Evolutionary conservation across 2,113 vertebrate species (phyloP), one percentile per base, ranked within the genome.

Genomic region (Eleginops maclovinus): DNA sequence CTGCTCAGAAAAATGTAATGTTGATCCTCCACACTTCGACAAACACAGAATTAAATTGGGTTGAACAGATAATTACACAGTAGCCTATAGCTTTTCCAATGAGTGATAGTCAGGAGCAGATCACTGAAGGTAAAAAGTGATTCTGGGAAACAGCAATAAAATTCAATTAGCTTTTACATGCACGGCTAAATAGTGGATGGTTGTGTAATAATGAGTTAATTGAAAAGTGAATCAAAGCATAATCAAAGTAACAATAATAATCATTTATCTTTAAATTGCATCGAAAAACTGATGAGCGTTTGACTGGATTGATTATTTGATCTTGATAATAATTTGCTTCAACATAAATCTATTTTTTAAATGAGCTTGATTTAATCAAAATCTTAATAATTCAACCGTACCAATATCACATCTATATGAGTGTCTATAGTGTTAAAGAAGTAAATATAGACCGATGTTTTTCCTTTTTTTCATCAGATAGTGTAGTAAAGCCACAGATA

Each of bases 101-200:
- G 75, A 75, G 54, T 41, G 44, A 62, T 11, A 63, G 77, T 74
- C 59, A 1, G 10, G 9, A 78, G 44, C 74, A 43, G 65, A 54
- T 76, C 58, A 72, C 22, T 55, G 62, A 59, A 68, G 55, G 65
- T 59, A 47, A 53, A 53, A 51, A 53, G 61, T 76, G 72, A 73
- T 64, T 70, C 53, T 51, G 49, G 62, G 54, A 84, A 62, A 75
- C 69, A 70, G 31, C 31, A 53, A 46, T 71, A 58, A 51, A 44
- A 83, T 63, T 74, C 51, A 74, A 85, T 82, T 80, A 83, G 31
- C 49, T 80, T 7, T 63, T 60, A 54, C 46, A 55, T 47, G 80
- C 61, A 72, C 55, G 70, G 73, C 26, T 72, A 44, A 64, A 17
- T 50, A 13, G 19, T 41, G 26, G 28, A 21, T 66, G 21, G 43